Base-by-base conservation (phyloP, 2,888 invertebrate genomes). In the Lycaena phlaeas region DNA sequence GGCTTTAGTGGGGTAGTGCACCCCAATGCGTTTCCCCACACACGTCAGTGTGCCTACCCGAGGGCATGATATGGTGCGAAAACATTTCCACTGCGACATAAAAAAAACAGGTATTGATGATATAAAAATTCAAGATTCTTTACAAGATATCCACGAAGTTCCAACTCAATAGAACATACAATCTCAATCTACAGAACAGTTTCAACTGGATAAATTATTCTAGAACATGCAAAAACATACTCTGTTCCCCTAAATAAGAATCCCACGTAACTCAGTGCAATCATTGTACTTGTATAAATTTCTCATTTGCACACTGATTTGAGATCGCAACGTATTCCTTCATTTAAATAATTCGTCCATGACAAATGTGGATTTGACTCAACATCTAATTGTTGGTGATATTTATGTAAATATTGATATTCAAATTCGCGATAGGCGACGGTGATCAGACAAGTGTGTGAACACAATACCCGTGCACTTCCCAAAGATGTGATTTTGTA, bases 291-390 rank as follows among this genome's bases (percentile, higher is more conserved):
- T 73, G 81, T 70, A 81, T 81, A 81, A 81, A 78, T 63, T 64
- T 56, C 68, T 65, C 78, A 71, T 82, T 81, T 75, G 62, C 60
- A 61, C 64, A 55, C 65, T 66, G 70, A 73, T n/a, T n/a, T n/a
- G n/a, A n/a, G n/a, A n/a, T n/a, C 59, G 51, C 53, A 56, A 45
- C n/a, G n/a, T n/a, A n/a, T n/a, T n/a, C n/a, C n/a, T 55, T 60
- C 68, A 78, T 81, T 78, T 79, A 64, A 81, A 81, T 78, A 78
- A 78, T 74, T 78, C 59, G 53, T 59, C 56, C 57, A 51, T 76
- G 70, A 76, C 71, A 73, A 78, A 76, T 69, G 68, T 59, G 69
- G 64, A 54, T 60, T 52, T 53, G 59, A 63, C 59, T 58, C 61
- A 57, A 54, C 54, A 56, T 54, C 62, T 72, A 76, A 76, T 78